Evolutionary conservation across 1,140 invertebrate genomes (phyloP), one percentile per base, ranked within the genome.

Genomic region (Caenorhabditis briggsae): DNA sequence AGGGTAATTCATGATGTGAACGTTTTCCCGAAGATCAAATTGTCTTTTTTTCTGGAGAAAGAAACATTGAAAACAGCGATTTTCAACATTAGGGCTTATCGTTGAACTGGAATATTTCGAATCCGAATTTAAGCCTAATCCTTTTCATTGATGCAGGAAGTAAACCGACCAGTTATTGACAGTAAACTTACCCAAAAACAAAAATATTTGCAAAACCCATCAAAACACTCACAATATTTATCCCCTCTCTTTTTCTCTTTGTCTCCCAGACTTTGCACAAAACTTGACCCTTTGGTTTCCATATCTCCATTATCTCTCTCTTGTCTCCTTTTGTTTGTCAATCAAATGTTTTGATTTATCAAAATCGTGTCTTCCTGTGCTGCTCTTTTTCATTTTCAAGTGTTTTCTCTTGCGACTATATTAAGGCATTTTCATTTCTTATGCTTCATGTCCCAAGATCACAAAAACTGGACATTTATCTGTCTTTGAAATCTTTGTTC

Each of bases 401-500:
- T 74, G 65, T 12, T 74, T 5, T 25, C 43, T 74, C 65, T 14
- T 18, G 16, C 18, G 11, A 11, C 65, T 74, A 74, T 74, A 74
- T 74, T 74, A 46, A 74, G 65, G 14, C 14, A 18, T 11, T 70
- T 58, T 53, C 61, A 8, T 25, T 41, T 41, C 61, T 25, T 33
- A 33, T 33, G 33, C 61, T 65, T 23, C 33, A 14, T 65, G 23
- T 65, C 41, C 61, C 20, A 65, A 33, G 9, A 33, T 33, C 41
- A 16, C 20, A 46, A 74, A 70, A 74, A 48, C 65, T 74, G 41
- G 65, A 16, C 65, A 74, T 74, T 74, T 74, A 48, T 74, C 65
- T 48, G 46, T 43, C 65, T 65, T 11, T 41, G 8, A 33, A 2
- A 41, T 74, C 65, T 74, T 5, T n/a, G 16, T 58, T n/a, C n/a